These are phyloP conservation scores for Acanthurus tractus DNA, from an alignment of 2,797 vertebrate species.

Conservation along the genomic window DNA sequence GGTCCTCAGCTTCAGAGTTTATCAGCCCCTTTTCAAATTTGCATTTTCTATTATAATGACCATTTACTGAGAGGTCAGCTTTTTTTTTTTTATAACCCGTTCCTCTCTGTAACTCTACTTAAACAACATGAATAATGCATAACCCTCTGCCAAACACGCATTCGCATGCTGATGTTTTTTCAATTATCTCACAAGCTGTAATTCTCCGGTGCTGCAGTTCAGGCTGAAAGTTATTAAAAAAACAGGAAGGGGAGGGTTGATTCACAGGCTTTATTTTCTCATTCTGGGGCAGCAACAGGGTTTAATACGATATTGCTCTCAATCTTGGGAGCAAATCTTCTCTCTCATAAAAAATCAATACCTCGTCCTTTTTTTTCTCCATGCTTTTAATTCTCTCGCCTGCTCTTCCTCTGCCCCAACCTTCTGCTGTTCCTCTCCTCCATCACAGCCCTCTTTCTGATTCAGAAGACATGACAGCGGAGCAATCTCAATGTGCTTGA, in stretches of 20 bases:
- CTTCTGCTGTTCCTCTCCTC: constrained; percentile 26
- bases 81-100: constrained; percentile 50
- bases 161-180: constrained; percentile 69
- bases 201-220: constrained; percentile 67
- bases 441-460: constrained; percentile 17
- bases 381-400: constrained; percentile 52
- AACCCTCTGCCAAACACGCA: constrained; percentile 42
- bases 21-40: constrained; percentile 33
- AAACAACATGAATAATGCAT: constrained; percentile 56
- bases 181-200: constrained; percentile 77
- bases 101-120: constrained; percentile 51
- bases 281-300: constrained; percentile 62
- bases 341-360: constrained; percentile 73
- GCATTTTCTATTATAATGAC: constrained; percentile 40
- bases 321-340: constrained; percentile 70
- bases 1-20: background rate
- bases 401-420: constrained; percentile 13
- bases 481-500: constrained; percentile 41
- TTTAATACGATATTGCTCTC: constrained; percentile 74
- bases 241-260: constrained; percentile 22
- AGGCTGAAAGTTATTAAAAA: constrained; percentile 73
- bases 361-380: constrained; percentile 10
- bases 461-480: constrained; percentile 13
- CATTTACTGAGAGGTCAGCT: constrained; percentile 47
- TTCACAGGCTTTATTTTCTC: constrained; percentile 70